phyloP scores from a whole-genome alignment of 2,113 vertebrate species.

The Vimba vimba region DNA sequence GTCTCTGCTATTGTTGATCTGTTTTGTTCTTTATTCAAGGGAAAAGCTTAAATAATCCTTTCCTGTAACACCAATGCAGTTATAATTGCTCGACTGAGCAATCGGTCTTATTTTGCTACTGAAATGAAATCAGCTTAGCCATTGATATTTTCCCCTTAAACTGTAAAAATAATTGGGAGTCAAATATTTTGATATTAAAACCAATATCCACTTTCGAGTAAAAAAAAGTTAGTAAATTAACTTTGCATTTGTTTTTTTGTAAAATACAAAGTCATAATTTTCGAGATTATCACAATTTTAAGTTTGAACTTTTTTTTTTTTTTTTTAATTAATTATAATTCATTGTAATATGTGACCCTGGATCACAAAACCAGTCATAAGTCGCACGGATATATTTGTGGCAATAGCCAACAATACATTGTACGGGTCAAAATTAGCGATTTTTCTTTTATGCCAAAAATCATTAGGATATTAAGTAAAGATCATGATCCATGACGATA shows the following conservation, averaged over 20 bases:
- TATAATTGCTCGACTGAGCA: background rate
- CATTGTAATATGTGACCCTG: background rate
- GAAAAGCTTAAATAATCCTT: background rate
- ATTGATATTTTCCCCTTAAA: background rate
- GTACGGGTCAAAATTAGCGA: too few relatives aligned
- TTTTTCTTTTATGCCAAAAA: too few relatives aligned
- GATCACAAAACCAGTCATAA: too few relatives aligned
- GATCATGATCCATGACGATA: too few relatives aligned
- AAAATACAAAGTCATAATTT: too few relatives aligned
- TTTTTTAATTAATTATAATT: background rate
- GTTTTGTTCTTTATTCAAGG: background rate
- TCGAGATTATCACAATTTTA: background rate
- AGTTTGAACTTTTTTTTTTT: background rate
- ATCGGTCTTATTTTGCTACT: background rate
- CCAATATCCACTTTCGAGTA: background rate
- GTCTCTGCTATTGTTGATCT: background rate
- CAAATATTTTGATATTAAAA: background rate
- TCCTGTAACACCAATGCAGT: background rate
- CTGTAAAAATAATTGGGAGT: background rate
- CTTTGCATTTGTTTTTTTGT: too few relatives aligned
- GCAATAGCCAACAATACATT: too few relatives aligned
- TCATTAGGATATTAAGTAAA: too few relatives aligned
- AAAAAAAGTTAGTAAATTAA: background rate
- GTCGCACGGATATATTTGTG: too few relatives aligned
- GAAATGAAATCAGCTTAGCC: background rate